Percentiles rank a stretch among this genome's conserved stretches.
Conservation (phyloP, 2,888 invertebrate species). For the Eudasyphora cyanicolor region DNA sequence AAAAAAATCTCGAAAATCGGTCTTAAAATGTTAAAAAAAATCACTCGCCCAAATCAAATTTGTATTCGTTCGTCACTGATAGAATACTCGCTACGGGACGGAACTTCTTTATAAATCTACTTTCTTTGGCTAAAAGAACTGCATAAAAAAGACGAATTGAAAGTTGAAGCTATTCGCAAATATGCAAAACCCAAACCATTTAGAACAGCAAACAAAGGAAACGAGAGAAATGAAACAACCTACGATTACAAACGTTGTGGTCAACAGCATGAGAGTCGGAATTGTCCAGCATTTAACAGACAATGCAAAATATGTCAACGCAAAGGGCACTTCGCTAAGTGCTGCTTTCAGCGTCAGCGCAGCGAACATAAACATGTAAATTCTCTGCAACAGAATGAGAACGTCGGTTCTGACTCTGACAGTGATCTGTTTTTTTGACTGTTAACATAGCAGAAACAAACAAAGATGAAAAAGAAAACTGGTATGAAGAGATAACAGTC, state of each 20-base stretch:
- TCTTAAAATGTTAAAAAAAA: no score
- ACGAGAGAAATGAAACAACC: conserved; percentile 27
- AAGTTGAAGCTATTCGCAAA: conserved; percentile 52
- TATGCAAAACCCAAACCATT: conserved; percentile 36
- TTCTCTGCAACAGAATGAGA: background rate
- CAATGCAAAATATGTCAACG: conserved; percentile 47
- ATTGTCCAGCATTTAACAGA: conserved; percentile 55
- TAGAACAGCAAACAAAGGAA: conserved; percentile 39
- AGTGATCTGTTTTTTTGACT: background rate
- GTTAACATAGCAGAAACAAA: conserved; percentile 43
- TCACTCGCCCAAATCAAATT: no score
- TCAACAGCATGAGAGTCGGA: conserved; percentile 50
- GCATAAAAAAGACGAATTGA: conserved; percentile 58
- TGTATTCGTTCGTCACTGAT: no score
- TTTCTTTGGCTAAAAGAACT: no score
- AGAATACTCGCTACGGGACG: no score
- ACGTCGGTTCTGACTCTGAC: background rate
- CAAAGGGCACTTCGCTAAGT: conserved; percentile 42
- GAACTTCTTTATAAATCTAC: no score
- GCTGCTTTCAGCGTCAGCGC: background rate
- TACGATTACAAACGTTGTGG: conserved; percentile 51
- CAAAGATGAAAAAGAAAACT: conserved; percentile 53
- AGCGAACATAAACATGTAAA: background rate
- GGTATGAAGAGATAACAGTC: conserved; percentile 55
- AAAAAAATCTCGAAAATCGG: no score